Evolutionary conservation across 1,140 invertebrate species (phyloP).

Genomic region (Zaprionus africanus): DNA sequence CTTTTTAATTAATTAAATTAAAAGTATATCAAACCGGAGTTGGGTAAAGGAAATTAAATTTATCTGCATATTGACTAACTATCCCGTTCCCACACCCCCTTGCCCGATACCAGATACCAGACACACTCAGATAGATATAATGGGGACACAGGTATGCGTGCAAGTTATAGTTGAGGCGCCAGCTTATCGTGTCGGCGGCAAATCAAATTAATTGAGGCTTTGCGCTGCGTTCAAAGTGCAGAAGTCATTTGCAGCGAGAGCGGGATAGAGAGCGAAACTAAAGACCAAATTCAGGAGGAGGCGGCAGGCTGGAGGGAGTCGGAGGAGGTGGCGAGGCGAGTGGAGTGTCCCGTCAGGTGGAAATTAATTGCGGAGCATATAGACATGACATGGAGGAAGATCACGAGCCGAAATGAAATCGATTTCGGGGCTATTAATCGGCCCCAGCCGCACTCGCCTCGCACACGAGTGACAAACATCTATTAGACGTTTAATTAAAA

Average conservation of each 20-base stretch:
- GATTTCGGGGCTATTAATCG: slow-evolving; percentile 63
- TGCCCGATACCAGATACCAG: slow-evolving; percentile 4
- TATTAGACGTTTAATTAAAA: slow-evolving; percentile 81
- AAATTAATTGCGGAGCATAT: slow-evolving; percentile 70
- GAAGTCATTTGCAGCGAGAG: slow-evolving; percentile 29
- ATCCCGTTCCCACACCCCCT: not conserved
- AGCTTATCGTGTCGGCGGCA: slow-evolving; percentile 58
- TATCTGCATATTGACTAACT: slow-evolving; percentile 48
- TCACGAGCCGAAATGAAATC: slow-evolving; percentile 52
- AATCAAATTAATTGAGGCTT: slow-evolving; percentile 48
- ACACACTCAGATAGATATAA: slow-evolving; percentile 9
- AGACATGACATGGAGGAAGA: slow-evolving; percentile 68
- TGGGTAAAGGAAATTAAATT: slow-evolving; percentile 68
- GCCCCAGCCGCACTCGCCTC: slow-evolving; percentile 3
- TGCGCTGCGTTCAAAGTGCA: slow-evolving; percentile 63
- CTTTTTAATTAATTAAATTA: slow-evolving; percentile 72
- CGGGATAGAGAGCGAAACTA: not conserved
- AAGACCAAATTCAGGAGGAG: not conserved
- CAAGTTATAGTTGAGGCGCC: slow-evolving; percentile 38
- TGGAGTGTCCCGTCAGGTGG: slow-evolving; percentile 35
- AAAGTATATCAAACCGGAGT: slow-evolving; percentile 54
- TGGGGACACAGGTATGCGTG: slow-evolving; percentile 7
- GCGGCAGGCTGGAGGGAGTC: not conserved
- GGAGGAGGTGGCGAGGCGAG: not conserved
- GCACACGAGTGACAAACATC: slow-evolving; percentile 73